Conservation (phyloP, 1,140 invertebrate species). For the Pseudomyrmex concolor region DNA sequence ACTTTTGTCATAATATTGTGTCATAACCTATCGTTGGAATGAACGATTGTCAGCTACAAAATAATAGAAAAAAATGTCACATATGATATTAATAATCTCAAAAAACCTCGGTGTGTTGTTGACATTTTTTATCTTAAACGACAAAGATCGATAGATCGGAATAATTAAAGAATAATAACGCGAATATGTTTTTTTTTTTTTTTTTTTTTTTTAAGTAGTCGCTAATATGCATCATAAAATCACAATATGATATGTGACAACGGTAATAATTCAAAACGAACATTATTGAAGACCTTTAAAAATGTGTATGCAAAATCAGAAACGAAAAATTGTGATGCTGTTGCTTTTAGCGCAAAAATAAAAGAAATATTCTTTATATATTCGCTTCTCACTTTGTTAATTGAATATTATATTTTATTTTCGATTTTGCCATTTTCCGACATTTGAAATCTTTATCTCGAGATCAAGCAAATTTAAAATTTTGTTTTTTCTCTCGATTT, state of each 20-base stretch:
- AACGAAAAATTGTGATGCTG: not conserved
- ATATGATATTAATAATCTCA: slow-evolving; percentile 42
- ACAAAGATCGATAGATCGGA: not conserved
- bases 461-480: not conserved
- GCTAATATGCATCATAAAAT: not conserved
- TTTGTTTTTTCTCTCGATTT: not conserved
- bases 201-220: not conserved
- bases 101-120: not conserved
- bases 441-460: no score
- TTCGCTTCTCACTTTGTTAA: no score
- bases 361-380: not conserved
- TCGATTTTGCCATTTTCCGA: not conserved
- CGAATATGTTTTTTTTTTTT: not conserved
- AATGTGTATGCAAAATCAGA: not conserved
- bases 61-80: not conserved
- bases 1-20: not conserved
- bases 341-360: not conserved
- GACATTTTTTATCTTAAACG: not conserved
- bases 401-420: no score
- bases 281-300: not conserved
- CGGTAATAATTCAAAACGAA: slow-evolving; percentile 10
- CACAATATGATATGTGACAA: not conserved
- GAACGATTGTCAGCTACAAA: not conserved
- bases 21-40: not conserved
- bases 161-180: not conserved